Evolutionary conservation across 2,888 invertebrate species (phyloP).

Genomic region (Onchidella celtica): DNA sequence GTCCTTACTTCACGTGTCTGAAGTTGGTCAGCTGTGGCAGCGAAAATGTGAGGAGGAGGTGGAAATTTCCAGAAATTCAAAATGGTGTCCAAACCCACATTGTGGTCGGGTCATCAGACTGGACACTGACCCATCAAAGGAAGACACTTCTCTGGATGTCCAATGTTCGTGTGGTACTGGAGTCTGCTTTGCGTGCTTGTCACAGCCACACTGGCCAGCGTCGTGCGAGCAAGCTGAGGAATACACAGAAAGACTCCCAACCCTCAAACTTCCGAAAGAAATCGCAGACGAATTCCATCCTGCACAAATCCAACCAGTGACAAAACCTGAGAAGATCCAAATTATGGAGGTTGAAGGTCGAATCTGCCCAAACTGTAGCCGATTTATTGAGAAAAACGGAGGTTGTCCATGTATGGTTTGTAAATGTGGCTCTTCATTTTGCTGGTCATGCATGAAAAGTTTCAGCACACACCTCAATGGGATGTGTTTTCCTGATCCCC

Average conservation of each 20-base stretch:
- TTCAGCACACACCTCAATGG: neutral
- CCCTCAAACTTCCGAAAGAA: slow-evolving; percentile 8
- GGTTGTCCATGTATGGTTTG: slow-evolving; percentile 48
- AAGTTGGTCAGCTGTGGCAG: slow-evolving; percentile 37
- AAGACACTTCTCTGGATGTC: slow-evolving; percentile 9
- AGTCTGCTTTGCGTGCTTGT: slow-evolving; percentile 55
- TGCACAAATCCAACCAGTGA: no score
- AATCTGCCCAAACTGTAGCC: slow-evolving; percentile 49
- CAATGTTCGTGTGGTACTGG: slow-evolving; percentile 51
- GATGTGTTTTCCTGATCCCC: neutral
- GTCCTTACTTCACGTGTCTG: slow-evolving; percentile 50
- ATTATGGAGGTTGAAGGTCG: slow-evolving; percentile 48
- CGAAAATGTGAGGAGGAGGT: slow-evolving; percentile 42
- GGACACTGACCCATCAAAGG: neutral
- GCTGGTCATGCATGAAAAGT: slow-evolving; percentile 47
- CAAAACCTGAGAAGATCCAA: neutral
- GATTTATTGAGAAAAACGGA: slow-evolving; percentile 52
- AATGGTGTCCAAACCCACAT: slow-evolving; percentile 55
- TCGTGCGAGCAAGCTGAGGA: slow-evolving; percentile 51
- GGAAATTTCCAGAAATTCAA: slow-evolving; percentile 33
- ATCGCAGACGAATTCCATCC: slow-evolving; percentile 4
- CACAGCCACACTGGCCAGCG: slow-evolving; percentile 56
- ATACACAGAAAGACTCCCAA: slow-evolving; percentile 28
- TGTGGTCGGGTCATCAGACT: slow-evolving; percentile 54
- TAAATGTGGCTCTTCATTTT: slow-evolving; percentile 49